Percentiles rank a stretch among this genome's conserved stretches.
These are phyloP conservation scores for Rhagium mordax DNA, from an alignment of 2,888 invertebrate genomes.

Conservation along the genomic window DNA sequence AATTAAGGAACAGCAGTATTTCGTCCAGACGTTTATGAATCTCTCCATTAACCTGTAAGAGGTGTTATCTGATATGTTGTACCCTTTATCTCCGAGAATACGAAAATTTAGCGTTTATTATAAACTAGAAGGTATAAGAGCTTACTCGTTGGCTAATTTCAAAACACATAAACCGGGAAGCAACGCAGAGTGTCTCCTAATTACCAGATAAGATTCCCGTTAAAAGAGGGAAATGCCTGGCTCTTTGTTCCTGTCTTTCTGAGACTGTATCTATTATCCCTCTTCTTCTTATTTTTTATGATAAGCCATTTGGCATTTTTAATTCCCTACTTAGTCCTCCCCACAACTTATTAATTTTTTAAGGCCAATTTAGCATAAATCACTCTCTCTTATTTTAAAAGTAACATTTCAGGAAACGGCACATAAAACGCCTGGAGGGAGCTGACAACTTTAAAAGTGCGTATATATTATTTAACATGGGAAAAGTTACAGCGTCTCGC, in stretches of 20 bases:
- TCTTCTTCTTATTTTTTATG: constrained; percentile 49
- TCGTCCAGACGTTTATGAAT: constrained; percentile 11
- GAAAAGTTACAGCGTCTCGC: constrained; percentile 28
- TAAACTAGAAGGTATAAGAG: constrained; percentile 53
- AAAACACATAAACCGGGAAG: constrained; percentile 61
- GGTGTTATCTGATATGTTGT: constrained; percentile 25
- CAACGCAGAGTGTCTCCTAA: constrained; percentile 60
- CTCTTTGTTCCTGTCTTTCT: constrained; percentile 57
- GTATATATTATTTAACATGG: constrained; percentile 28
- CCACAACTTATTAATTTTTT: constrained; percentile 55
- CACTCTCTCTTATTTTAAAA: constrained; percentile 40
- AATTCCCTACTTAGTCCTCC: constrained; percentile 51
- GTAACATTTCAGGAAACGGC: constrained; percentile 22
- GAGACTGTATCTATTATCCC: constrained; percentile 46
- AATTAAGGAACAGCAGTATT: constrained; percentile 2
- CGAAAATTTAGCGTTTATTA: constrained; percentile 37
- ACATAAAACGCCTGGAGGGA: constrained; percentile 17
- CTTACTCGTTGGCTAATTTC: constrained; percentile 61
- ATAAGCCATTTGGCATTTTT: constrained; percentile 54
- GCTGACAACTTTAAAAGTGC: constrained; percentile 33
- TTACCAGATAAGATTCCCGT: constrained; percentile 64
- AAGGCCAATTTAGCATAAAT: constrained; percentile 53
- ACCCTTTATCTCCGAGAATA: constrained; percentile 41
- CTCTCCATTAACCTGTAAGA: constrained; percentile 27
- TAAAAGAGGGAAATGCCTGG: constrained; percentile 57